Evolutionary conservation across 2,113 vertebrate genomes (phyloP), one percentile per base, ranked within the genome.

Genomic region (Thomomys bottae): DNA sequence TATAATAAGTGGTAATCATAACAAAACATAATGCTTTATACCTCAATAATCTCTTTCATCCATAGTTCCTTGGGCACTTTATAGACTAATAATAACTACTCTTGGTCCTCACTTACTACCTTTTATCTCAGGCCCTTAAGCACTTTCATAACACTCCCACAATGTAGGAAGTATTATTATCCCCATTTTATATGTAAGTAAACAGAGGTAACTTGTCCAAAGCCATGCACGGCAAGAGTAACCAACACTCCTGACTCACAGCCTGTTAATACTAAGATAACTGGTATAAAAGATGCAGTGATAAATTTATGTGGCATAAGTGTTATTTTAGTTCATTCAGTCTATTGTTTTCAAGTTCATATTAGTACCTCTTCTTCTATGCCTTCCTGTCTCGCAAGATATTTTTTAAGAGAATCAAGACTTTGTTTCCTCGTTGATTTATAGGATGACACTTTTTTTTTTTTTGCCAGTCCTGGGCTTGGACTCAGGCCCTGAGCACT

Each of bases 141-240:
- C 72, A 92, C 73, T 93, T 88, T 95, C 89, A 95, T 88, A 87
- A 83, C 45, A 88, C 66, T 88, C 34, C 92, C 38, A 92, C 73
- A 88, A 68, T 64, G 91, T 64, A 95, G 93, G 88, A 93, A 95
- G 94, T 90, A 89, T 92, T 85, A 96, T 92, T 95, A 96, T 89
- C 61, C 86, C 93, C 77, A 92, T 92, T 95, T 96, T 95, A 96
- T 90, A 95, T 18, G 87, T 66, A 95, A 86, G 88, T 95, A 95
- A 95, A 95, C 70, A 89, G 93, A 95, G 94, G 93, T 68, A 96
- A 96, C 84, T 89, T 92, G 67, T 5, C 63, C 81, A 82, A 93
- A 90, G 94, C 66, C 88, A 88, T 21, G 70, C 71, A 86, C 42
- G 87, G 88, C 72, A 83, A 9, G 36, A 82, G 88, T 24, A 54